These are phyloP conservation scores for Silurus asotus DNA, from an alignment of 2,113 vertebrate genomes.

Conservation along the genomic window DNA sequence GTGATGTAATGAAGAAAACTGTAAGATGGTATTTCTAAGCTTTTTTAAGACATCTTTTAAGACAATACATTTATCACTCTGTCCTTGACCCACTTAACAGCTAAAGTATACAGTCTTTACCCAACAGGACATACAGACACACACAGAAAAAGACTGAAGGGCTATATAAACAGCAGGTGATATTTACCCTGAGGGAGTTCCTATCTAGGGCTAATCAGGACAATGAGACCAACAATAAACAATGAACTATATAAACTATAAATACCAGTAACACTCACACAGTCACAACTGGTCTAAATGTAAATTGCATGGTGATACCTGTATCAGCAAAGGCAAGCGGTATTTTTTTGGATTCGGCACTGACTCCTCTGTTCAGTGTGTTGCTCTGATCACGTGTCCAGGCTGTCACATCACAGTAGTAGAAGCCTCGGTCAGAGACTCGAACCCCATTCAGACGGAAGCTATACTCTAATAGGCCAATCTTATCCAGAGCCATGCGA, in stretches of 20 bases:
- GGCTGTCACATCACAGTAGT: slow-evolving; percentile 87
- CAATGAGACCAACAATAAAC: not conserved
- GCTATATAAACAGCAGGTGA: slow-evolving; percentile 3
- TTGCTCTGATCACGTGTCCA: slow-evolving; percentile 81
- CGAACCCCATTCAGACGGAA: slow-evolving; percentile 89
- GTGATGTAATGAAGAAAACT: not conserved
- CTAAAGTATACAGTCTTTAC: too few species aligned
- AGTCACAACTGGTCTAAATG: not conserved
- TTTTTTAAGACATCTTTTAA: not conserved
- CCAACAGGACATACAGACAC: not conserved
- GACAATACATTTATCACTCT: not conserved
- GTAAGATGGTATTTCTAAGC: not conserved
- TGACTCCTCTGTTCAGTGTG: slow-evolving; percentile 79
- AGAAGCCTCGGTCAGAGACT: slow-evolving; percentile 83
- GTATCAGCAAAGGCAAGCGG: slow-evolving; percentile 84
- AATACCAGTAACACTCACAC: not conserved
- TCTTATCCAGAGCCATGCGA: slow-evolving; percentile 85
- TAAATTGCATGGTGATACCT: slow-evolving; percentile 68
- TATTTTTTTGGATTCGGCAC: slow-evolving; percentile 84
- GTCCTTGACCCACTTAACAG: not conserved
- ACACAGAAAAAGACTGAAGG: not conserved
- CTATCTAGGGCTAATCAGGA: slow-evolving; percentile 13
- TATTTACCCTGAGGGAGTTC: slow-evolving; percentile 20
- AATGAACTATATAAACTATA: not conserved
- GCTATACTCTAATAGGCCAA: slow-evolving; percentile 82